A percentile compares a stretch with the other conserved stretches of the same genome.
Evolutionary conservation across 2,888 invertebrate genomes (phyloP).

Genomic region (Herminia tarsipennalis): DNA sequence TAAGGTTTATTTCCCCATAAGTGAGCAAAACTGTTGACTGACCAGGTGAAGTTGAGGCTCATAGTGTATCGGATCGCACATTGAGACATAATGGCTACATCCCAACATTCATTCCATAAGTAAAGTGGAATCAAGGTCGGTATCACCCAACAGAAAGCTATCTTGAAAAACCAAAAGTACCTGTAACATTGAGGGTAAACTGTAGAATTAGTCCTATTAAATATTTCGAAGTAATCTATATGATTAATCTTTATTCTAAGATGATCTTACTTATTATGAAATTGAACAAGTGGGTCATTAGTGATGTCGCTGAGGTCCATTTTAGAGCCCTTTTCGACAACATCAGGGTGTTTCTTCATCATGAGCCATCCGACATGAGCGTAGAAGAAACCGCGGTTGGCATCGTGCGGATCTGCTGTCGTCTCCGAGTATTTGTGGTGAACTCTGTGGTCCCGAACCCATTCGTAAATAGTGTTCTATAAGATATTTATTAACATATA

Average conservation of each 20-base stretch:
- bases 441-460: conserved; percentile 91
- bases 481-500: no score
- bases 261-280: conserved; percentile 92
- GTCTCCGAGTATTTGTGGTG: conserved; percentile 92
- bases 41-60: conserved; percentile 94
- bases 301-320: conserved; percentile 94
- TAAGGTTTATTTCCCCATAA: conserved; percentile 90
- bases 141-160: conserved; percentile 89
- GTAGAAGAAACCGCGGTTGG: conserved; percentile 94
- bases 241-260: no score
- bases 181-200: no score
- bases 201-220: no score
- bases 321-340: conserved; percentile 90
- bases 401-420: conserved; percentile 93
- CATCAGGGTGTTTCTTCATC: conserved; percentile 95
- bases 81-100: conserved; percentile 85
- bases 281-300: conserved; percentile 90
- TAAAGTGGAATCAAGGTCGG: conserved; percentile 89
- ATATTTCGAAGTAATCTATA: no score
- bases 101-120: conserved; percentile 90
- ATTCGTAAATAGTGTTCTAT: conserved; percentile 89
- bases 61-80: conserved; percentile 90
- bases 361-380: conserved; percentile 97
- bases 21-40: conserved; percentile 95
- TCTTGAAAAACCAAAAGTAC: conserved; percentile 88